These are phyloP conservation scores for Fulica atra DNA, from an alignment of 2,113 vertebrate genomes.

Conservation along the genomic window DNA sequence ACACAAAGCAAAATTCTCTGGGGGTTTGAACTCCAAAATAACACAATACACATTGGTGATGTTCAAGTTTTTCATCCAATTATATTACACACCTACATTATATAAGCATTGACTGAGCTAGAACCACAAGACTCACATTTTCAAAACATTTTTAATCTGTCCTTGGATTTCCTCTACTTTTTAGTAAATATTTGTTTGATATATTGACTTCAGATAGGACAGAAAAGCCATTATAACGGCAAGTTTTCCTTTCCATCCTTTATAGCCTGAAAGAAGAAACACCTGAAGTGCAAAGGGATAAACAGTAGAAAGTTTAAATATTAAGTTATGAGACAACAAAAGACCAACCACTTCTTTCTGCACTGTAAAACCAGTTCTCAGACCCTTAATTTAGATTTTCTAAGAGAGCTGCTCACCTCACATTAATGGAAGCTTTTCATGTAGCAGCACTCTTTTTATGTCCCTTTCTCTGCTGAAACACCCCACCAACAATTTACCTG, in stretches of 20 bases:
- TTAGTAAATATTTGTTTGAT: background rate
- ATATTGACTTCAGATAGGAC: background rate
- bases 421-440: background rate
- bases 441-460: background rate
- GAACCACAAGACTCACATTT: background rate
- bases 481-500: background rate
- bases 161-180: background rate
- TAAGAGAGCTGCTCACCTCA: background rate
- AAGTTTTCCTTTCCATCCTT: background rate
- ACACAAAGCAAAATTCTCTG: background rate
- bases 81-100: background rate
- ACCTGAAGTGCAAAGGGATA: background rate
- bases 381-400: background rate
- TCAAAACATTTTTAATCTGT: background rate
- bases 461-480: background rate
- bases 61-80: background rate
- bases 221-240: background rate
- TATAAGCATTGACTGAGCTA: background rate
- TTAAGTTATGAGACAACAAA: no score
- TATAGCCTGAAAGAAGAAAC: background rate
- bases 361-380: background rate
- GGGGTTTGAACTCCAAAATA: background rate
- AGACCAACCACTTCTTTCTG: background rate
- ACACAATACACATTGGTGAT: background rate
- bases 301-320: no score